Evolutionary conservation across 2,888 invertebrate species (phyloP).

Genomic region (Tetanocera ferruginea): DNA sequence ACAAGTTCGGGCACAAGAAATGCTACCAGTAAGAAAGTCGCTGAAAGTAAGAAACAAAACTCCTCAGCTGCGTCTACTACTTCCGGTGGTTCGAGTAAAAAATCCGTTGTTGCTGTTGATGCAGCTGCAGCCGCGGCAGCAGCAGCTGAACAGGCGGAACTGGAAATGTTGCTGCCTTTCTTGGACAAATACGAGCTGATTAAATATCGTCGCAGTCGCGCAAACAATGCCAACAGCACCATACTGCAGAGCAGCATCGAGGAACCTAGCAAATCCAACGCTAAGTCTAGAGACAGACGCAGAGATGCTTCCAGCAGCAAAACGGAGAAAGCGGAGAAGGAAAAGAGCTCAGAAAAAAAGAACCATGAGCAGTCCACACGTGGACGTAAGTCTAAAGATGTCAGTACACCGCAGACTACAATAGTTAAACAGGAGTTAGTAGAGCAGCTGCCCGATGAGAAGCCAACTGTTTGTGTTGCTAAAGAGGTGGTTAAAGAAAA

Average conservation of each 20-base stretch:
- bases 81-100: slow-evolving; percentile 24
- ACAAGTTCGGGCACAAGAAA: slow-evolving; percentile 35
- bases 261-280: slow-evolving; percentile 50
- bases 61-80: slow-evolving; percentile 38
- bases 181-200: slow-evolving; percentile 76
- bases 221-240: slow-evolving; percentile 58
- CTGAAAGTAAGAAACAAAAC: slow-evolving; percentile 52
- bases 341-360: slow-evolving; percentile 16
- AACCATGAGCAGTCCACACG: slow-evolving; percentile 7
- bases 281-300: slow-evolving; percentile 43
- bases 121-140: slow-evolving; percentile 59
- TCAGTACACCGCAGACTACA: slow-evolving; percentile 28
- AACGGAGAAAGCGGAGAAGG: slow-evolving; percentile 30
- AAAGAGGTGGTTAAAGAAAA: slow-evolving; percentile 44
- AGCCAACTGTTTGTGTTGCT: slow-evolving; percentile 31
- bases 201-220: slow-evolving; percentile 74
- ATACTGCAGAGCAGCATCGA: slow-evolving; percentile 42
- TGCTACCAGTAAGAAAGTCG: slow-evolving; percentile 36
- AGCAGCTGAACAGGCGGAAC: slow-evolving; percentile 60
- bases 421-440: slow-evolving; percentile 28
- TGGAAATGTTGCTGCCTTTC: slow-evolving; percentile 66
- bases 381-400: slow-evolving; percentile 33
- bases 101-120: slow-evolving; percentile 46
- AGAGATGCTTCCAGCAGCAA: slow-evolving; percentile 28
- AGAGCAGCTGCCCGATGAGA: slow-evolving; percentile 41